These are phyloP conservation scores for Cephalophus harveyi DNA, from an alignment of 2,113 vertebrate species.

Conservation along the genomic window DNA sequence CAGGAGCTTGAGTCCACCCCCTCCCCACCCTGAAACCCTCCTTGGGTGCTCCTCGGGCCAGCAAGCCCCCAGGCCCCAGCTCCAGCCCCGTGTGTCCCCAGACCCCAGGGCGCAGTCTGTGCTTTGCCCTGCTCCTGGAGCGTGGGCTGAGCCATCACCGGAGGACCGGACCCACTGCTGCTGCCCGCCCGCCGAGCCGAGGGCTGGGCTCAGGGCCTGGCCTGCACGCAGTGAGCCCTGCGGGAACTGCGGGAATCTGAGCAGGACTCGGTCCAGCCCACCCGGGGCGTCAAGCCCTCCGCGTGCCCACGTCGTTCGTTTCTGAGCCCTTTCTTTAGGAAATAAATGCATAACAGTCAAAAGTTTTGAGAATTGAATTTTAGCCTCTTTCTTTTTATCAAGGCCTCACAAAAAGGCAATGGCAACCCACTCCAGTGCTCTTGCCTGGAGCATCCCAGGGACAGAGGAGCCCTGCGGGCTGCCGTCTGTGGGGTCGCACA, in stretches of 20 bases:
- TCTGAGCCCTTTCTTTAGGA: neutral
- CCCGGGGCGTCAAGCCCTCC: neutral
- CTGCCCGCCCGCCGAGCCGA: neutral
- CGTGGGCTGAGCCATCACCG: fast-evolving
- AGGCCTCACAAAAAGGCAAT: neutral
- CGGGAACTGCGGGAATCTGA: too few relatives aligned
- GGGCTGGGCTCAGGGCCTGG: neutral
- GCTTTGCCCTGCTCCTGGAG: neutral
- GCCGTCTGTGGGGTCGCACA: too few relatives aligned
- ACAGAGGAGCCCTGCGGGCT: too few relatives aligned
- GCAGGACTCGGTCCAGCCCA: too few relatives aligned
- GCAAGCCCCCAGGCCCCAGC: neutral
- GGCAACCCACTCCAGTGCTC: too few relatives aligned
- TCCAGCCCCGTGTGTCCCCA: neutral
- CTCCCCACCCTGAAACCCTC: neutral
- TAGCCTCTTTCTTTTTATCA: neutral
- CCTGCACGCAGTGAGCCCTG: neutral
- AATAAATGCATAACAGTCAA: neutral
- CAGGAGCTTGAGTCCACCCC: neutral
- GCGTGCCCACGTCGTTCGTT: neutral
- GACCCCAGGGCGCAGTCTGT: too few relatives aligned
- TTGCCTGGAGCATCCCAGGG: too few relatives aligned
- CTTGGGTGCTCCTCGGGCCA: fast-evolving
- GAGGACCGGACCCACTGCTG: neutral
- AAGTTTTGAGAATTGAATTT: neutral